Conservation (phyloP, 2,113 vertebrate genomes). For the Pseudorectes ferrugineus region DNA sequence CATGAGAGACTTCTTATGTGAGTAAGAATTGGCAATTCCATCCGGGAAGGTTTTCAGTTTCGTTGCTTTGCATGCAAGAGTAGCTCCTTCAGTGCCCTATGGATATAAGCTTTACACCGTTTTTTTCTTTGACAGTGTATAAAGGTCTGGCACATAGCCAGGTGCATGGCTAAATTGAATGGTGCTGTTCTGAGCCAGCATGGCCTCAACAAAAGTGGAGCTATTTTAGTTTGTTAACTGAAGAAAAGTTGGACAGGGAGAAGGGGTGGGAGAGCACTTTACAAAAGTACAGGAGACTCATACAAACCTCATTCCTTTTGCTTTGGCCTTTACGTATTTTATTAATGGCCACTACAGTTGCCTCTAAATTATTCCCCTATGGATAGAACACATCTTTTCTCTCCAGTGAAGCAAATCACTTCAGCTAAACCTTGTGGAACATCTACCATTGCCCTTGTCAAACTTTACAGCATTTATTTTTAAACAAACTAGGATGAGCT, state of each 20-base stretch:
- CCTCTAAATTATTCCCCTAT: background rate
- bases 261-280: background rate
- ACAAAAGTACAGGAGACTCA: background rate
- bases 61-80: background rate
- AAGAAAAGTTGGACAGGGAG: conserved; percentile 3
- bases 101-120: background rate
- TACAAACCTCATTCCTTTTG: background rate
- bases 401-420: background rate
- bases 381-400: background rate
- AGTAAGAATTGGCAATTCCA: background rate
- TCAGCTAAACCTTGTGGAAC: background rate
- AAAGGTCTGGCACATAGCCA: conserved; percentile 16
- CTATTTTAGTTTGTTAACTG: conserved; percentile 39
- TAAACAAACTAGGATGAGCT: background rate
- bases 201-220: background rate
- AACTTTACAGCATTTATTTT: background rate
- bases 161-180: conserved; percentile 1
- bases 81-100: background rate
- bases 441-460: background rate
- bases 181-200: background rate
- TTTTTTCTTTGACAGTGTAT: background rate
- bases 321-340: background rate
- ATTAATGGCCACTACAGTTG: background rate
- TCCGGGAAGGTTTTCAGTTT: background rate
- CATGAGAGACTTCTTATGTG: background rate